Evolutionary conservation across 37 sponge, comb jelly and placozoan genomes (phyloP).

Genomic region (Aplysina aerophoba): DNA sequence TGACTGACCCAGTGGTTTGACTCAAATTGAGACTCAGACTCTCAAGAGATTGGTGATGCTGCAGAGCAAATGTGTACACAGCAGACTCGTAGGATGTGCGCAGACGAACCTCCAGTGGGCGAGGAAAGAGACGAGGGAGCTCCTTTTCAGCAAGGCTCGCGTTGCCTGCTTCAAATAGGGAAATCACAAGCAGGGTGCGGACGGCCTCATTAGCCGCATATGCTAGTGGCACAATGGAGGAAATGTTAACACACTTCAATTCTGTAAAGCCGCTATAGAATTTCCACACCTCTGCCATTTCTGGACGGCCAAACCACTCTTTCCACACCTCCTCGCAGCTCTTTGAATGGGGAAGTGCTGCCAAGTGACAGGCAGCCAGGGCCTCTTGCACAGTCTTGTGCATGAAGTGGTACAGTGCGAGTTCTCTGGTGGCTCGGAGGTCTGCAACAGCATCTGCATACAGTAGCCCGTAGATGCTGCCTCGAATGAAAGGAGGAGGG

Average conservation of each 20-base stretch:
- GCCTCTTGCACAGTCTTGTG: conserved; percentile 22
- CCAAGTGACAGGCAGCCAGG: background rate
- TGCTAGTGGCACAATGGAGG: background rate
- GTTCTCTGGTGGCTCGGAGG: background rate
- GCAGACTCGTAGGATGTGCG: too few relatives aligned
- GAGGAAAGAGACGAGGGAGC: too few relatives aligned
- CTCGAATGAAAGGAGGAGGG: background rate
- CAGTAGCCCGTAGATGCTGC: conserved; percentile 24
- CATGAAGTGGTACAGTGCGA: background rate
- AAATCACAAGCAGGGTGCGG: too few relatives aligned
- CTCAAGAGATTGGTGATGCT: too few relatives aligned
- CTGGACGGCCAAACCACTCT: background rate
- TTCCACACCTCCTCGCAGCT: background rate
- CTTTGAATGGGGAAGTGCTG: too few relatives aligned
- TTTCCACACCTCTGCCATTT: conserved; percentile 28
- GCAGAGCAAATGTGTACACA: too few relatives aligned
- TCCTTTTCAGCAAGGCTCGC: too few relatives aligned
- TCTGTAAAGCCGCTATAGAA: background rate
- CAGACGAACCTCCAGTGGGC: too few relatives aligned
- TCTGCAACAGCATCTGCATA: background rate
- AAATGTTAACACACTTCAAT: background rate
- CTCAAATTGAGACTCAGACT: too few relatives aligned
- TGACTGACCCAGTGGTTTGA: too few relatives aligned
- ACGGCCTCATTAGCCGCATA: too few relatives aligned
- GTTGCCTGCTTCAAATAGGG: too few relatives aligned